Evolutionary conservation across 1,140 invertebrate genomes (phyloP).

Genomic region (Sycophila sp.): DNA sequence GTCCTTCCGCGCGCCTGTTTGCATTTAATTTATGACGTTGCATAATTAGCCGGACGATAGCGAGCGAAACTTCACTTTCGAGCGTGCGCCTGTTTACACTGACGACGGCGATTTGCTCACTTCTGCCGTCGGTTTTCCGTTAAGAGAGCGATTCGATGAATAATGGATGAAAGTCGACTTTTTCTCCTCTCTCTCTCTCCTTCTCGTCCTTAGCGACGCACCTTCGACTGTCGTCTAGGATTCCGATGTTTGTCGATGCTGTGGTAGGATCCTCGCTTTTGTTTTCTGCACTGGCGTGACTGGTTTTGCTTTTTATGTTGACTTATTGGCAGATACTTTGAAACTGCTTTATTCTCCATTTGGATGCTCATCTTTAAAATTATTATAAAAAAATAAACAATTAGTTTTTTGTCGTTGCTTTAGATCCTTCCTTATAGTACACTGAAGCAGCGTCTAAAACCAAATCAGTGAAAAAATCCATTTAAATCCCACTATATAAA

Average conservation of each 20-base stretch:
- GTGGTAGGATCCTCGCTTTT: background rate
- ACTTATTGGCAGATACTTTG: no score
- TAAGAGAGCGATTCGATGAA: constrained; percentile 16
- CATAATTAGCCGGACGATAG: constrained; percentile 43
- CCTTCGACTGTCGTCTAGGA: background rate
- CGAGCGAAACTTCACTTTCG: background rate
- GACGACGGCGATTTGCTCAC: constrained; percentile 19
- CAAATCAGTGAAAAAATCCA: no score
- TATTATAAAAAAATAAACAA: no score
- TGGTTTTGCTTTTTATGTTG: background rate
- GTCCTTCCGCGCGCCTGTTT: constrained; percentile 32
- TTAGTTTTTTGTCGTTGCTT: no score
- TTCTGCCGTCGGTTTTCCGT: background rate
- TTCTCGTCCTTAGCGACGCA: background rate
- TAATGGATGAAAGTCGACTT: constrained; percentile 10
- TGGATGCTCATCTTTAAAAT: no score
- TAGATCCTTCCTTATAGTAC: no score
- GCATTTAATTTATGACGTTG: constrained; percentile 46
- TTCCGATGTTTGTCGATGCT: constrained; percentile 5
- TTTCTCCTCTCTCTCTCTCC: background rate
- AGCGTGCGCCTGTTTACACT: constrained; percentile 3
- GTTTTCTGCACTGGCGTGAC: background rate
- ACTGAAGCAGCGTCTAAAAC: no score
- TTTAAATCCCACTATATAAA: no score
- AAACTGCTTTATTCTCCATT: no score